Percentiles rank a stretch among this genome's conserved stretches.
Conservation (phyloP, 1,140 invertebrate genomes). For the Eupristina koningsbergeri region DNA sequence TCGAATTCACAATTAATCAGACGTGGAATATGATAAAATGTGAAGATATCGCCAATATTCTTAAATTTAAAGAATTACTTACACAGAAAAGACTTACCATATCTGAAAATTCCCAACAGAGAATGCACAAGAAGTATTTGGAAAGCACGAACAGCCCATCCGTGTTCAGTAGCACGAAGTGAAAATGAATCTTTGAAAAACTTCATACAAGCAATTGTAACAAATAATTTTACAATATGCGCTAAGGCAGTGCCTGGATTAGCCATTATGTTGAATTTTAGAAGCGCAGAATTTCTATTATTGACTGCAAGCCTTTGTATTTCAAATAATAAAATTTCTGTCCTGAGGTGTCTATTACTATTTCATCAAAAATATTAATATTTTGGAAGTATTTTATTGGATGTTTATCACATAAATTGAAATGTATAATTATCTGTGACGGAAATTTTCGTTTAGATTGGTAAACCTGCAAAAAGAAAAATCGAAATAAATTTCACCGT, state of each 20-base stretch:
- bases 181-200: constrained; percentile 61
- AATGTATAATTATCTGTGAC: constrained; percentile 16
- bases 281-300: constrained; percentile 38
- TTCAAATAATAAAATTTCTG: background rate
- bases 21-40: too few species aligned
- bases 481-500: background rate
- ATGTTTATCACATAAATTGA: constrained; percentile 30
- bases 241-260: constrained; percentile 64
- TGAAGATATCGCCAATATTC: too few species aligned
- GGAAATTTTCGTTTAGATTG: background rate
- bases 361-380: constrained; percentile 3
- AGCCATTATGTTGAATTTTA: constrained; percentile 58
- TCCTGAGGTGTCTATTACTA: background rate
- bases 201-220: constrained; percentile 66
- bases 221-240: constrained; percentile 64
- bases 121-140: constrained; percentile 67
- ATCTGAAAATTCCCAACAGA: constrained; percentile 66
- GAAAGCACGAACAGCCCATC: constrained; percentile 65
- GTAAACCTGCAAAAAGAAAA: constrained; percentile 10
- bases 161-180: constrained; percentile 53
- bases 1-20: too few species aligned
- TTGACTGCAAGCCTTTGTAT: constrained; percentile 6
- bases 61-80: too few species aligned
- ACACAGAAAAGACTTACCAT: constrained; percentile 57
- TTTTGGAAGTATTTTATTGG: constrained; percentile 23